Evolutionary conservation across 1,140 invertebrate species (phyloP), one percentile per base, ranked within the genome.

Genomic region (Colletes latitarsis): DNA sequence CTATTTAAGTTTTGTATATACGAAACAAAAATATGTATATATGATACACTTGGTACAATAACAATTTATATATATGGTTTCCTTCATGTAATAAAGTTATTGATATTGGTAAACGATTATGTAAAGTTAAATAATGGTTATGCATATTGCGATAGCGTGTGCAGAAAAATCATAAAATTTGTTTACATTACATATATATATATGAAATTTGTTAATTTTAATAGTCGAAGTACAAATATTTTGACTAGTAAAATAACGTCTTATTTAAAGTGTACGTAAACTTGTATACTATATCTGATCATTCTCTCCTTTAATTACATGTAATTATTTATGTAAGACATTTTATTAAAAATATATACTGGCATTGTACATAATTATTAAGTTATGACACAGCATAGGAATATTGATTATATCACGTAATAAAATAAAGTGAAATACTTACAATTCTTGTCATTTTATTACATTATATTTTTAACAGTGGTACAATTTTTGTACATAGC

Each of bases 351-450:
- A 49, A 63, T 77, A 73, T 70, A 69, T 74, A 64, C 41, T 58
- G 67, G 58, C 64, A 75, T 62, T 85, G 84, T 85, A 85, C 79
- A 85, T 85, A 85, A 82, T 77, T 67, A 82, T 57, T 73, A 77
- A 82, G 52, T 82, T 85, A 79, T 70, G 41, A 69, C 14, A 39
- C 73, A 46, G 21, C 17, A 39, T 85, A 82, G 62, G 49, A 39
- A 58, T 46, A 49, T 57, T 75, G 17, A 58, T 41, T 74, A 53
- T 55, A 19, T 66, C 63, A 49, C 58, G 43, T 67, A 46, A 60
- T 84, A 83, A 49, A 72, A 81, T 77, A 84, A 84, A 84, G n/a
- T 17, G 19, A 63, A 49, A 60, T 53, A 69, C 62, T 62, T 67
- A 10, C 53, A 70, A 55, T 64, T 58, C 17, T 17, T 12, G 10